Percentiles rank a stretch among this genome's conserved stretches.
Evolutionary conservation across 2,797 vertebrate species (phyloP).

Genomic region (Psittacula derbiana): DNA sequence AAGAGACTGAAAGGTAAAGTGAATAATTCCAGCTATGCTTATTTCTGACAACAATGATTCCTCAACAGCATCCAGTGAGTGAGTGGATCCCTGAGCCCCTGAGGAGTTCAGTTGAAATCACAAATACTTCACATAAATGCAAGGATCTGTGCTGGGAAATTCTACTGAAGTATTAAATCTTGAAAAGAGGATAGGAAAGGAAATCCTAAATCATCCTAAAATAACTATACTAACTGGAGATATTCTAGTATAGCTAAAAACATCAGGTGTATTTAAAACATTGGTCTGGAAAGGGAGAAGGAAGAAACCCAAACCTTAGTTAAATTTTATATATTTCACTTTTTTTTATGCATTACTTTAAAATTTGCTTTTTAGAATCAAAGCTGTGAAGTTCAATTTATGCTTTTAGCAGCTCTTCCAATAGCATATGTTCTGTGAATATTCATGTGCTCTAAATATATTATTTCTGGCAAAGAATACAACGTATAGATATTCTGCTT

Average conservation of each 20-base stretch:
- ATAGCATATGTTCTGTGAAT: not conserved
- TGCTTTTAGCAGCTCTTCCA: not conserved
- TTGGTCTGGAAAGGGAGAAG: not conserved
- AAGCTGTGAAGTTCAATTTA: not conserved
- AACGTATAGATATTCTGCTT: not conserved
- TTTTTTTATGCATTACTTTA: not conserved
- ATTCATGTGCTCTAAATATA: constrained; percentile 11
- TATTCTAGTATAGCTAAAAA: not conserved
- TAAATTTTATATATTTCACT: not conserved
- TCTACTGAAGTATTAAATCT: not conserved
- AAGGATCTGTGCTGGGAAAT: not conserved
- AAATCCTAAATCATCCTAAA: not conserved
- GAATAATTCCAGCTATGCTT: constrained; percentile 57
- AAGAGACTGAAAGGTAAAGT: constrained; percentile 94
- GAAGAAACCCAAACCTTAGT: not conserved
- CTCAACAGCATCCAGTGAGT: not conserved
- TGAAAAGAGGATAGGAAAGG: not conserved
- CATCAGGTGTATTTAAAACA: not conserved
- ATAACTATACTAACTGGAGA: not conserved
- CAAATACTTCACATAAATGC: not conserved
- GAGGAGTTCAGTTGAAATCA: not conserved
- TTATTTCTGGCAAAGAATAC: not conserved
- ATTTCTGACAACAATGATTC: not conserved
- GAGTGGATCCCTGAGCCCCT: not conserved
- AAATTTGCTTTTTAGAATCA: constrained; percentile 30